Evolutionary conservation across 2,797 vertebrate genomes (phyloP).

Genomic region (Galagoides demidoff): DNA sequence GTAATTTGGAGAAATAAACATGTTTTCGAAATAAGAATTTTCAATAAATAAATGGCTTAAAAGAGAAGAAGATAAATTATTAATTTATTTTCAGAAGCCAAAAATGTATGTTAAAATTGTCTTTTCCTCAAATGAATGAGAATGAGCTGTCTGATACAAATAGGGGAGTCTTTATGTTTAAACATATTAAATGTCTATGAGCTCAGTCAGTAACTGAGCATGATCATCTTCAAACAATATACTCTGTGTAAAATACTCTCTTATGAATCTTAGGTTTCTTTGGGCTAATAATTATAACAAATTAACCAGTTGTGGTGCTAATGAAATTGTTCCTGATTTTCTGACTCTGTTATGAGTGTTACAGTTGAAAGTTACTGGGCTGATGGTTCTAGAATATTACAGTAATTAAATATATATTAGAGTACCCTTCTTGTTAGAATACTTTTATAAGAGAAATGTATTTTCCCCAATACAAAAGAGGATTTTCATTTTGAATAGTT

Average conservation of each 20-base stretch:
- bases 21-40: background rate
- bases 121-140: background rate
- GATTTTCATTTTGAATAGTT: background rate
- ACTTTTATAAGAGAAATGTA: background rate
- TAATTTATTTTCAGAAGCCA: background rate
- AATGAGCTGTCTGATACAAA: slow-evolving; percentile 5
- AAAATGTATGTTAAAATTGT: slow-evolving; percentile 13
- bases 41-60: background rate
- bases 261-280: background rate
- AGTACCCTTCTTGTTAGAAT: background rate
- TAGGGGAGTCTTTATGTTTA: slow-evolving; percentile 22
- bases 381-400: background rate
- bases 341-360: background rate
- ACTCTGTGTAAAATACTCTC: slow-evolving; percentile 52
- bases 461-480: background rate
- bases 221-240: slow-evolving; percentile 54
- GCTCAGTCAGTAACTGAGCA: slow-evolving; percentile 21
- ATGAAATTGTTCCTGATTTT: slow-evolving; percentile 28
- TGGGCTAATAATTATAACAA: slow-evolving; percentile 39
- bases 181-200: background rate
- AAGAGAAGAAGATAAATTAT: slow-evolving; percentile 4
- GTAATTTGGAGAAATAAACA: background rate
- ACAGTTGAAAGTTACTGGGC: background rate
- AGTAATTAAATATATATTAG: background rate
- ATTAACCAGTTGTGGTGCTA: slow-evolving; percentile 1